phyloP scores from a whole-genome alignment of 2,888 invertebrate species.

The Hirtodrosophila duncani region DNA sequence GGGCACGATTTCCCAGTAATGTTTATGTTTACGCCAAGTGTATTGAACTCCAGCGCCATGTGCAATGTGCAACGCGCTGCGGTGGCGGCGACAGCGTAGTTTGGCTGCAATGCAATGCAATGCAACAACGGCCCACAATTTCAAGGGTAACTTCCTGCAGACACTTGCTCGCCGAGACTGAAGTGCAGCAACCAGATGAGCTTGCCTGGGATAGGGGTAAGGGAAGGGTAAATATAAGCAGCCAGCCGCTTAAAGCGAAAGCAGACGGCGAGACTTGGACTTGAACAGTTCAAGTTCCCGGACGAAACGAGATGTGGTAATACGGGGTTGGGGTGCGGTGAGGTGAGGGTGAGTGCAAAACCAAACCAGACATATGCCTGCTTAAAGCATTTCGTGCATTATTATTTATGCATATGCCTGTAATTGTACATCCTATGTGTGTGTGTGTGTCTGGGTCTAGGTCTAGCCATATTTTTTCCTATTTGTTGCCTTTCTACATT shows the following conservation, averaged over 20 bases:
- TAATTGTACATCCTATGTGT: constrained; percentile 36
- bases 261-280: constrained; percentile 29
- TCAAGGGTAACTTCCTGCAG: constrained; percentile 74
- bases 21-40: constrained; percentile 68
- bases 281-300: too few species aligned
- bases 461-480: constrained; percentile 24
- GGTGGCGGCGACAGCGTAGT: constrained; percentile 18
- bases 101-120: constrained; percentile 43
- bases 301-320: constrained; percentile 36
- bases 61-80: constrained; percentile 31
- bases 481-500: constrained; percentile 6
- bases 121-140: constrained; percentile 43
- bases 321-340: too few species aligned
- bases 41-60: constrained; percentile 68
- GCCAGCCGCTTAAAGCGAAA: constrained; percentile 20
- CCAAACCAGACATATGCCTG: constrained; percentile 39
- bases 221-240: too few species aligned
- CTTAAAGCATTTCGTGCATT: constrained; percentile 68
- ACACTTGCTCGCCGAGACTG: constrained; percentile 63
- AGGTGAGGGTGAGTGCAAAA: too few species aligned
- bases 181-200: constrained; percentile 44
- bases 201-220: too few species aligned
- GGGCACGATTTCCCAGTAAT: constrained; percentile 60
- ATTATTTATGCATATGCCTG: constrained; percentile 73
- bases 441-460: constrained; percentile 43